Evolutionary conservation across 2,888 invertebrate species (phyloP), one percentile per base, ranked within the genome.

Genomic region (Taenaris catops): DNA sequence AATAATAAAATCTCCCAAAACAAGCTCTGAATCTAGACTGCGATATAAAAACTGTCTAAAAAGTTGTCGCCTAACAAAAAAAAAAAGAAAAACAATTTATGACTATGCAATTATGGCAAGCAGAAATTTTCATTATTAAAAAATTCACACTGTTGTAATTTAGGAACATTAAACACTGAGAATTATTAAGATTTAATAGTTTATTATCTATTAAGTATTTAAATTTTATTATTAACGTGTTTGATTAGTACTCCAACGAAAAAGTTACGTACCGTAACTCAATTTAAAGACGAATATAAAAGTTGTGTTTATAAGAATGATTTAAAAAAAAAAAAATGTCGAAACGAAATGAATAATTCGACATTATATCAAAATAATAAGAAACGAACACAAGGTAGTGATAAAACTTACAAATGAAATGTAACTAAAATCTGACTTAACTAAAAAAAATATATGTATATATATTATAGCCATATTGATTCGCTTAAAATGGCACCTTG

Each of bases 81-180:
- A 64, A 58, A 58, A 48, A 49, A 50, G 49, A 55, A 55, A 63
- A 59, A 64, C 58, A 58, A 58, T 59, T 69, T 68, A 66, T 58
- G 45, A 55, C 59, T 61, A 61, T 65, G 58, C 23, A 31, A 31
- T 31, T 70, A 78, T 81, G 84, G 84, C 84, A 84, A 84, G 84
- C 81, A 68, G 71, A 68, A 59, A 63, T 57, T 64, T 55, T 63
- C 65, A 68, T 60, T 59, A 56, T 69, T 58, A 63, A 72, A 73
- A 72, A 70, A 67, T 68, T 72, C 70, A 71, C 73, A 71, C 62
- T 73, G 74, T 73, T 80, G 63, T 71, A 81, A 79, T 84, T 81
- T 84, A 84, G 84, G 84, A 84, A 84, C 84, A 81, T 84, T 80
- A 71, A 83, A 84, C 83, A 84, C 70, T 80, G 80, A 81, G 80